These are phyloP conservation scores for Lithophane ornitopus DNA, from an alignment of 2,888 invertebrate species.

Conservation along the genomic window DNA sequence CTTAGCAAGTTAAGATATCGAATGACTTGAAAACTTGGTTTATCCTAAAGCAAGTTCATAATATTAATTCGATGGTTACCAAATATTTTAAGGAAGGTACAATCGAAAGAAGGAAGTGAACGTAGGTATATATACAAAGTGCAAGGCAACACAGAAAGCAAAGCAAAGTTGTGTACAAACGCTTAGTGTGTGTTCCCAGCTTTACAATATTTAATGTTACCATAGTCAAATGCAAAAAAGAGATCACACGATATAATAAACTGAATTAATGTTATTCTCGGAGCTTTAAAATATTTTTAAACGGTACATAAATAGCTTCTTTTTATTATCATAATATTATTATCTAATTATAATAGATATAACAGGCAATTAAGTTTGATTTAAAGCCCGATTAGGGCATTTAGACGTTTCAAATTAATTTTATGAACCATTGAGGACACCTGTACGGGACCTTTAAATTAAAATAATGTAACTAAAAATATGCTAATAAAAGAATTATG, in stretches of 20 bases:
- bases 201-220: conserved; percentile 1
- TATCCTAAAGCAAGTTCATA: neutral
- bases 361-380: conserved; percentile 50
- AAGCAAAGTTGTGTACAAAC: neutral
- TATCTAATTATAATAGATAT: conserved; percentile 29
- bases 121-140: neutral
- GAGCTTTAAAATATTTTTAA: conserved; percentile 8
- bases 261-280: neutral
- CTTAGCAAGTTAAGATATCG: too few species aligned
- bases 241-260: neutral
- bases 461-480: conserved; percentile 4
- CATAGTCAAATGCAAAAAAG: neutral
- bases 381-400: conserved; percentile 13
- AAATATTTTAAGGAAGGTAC: neutral
- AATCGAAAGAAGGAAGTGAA: too few species aligned
- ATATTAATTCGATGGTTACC: neutral
- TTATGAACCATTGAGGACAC: conserved; percentile 35
- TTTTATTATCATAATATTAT: conserved; percentile 24
- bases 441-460: conserved; percentile 5
- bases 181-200: neutral
- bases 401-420: conserved; percentile 30
- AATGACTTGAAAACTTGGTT: too few species aligned
- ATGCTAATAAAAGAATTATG: neutral
- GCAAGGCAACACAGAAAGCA: neutral
- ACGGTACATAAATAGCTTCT: conserved; percentile 17